Percentiles rank a stretch among this genome's conserved stretches.
Evolutionary conservation across 2,888 invertebrate species (phyloP).

Genomic region (Villa cingulata): DNA sequence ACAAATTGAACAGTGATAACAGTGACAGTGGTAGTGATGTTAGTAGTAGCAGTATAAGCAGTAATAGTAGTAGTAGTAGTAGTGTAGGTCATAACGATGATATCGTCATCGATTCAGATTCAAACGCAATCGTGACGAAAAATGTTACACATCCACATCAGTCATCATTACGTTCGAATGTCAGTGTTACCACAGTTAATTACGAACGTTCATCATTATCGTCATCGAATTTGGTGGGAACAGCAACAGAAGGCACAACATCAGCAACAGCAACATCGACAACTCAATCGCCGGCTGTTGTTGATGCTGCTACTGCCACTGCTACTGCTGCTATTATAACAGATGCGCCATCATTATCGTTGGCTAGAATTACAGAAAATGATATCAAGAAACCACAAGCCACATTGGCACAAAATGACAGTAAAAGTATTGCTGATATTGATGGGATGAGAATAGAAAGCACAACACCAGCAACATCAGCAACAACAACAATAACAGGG

Average conservation of each 20-base stretch:
- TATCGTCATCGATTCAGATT: not conserved
- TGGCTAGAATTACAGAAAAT: conserved; percentile 1
- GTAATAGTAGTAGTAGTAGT: not conserved
- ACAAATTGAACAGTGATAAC: not conserved
- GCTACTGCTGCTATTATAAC: too few species aligned
- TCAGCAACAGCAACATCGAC: not conserved
- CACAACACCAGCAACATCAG: not conserved
- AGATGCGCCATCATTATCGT: not conserved
- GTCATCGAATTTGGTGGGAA: too few species aligned
- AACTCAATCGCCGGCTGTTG: too few species aligned
- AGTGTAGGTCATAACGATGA: not conserved
- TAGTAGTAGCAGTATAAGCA: not conserved
- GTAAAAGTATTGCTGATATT: not conserved
- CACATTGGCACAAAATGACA: not conserved
- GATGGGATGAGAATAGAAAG: not conserved
- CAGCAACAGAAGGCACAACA: not conserved
- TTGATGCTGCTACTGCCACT: too few species aligned
- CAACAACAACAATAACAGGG: not conserved
- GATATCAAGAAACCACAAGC: not conserved
- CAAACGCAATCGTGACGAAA: too few species aligned
- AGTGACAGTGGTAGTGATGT: too few species aligned
- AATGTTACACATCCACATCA: too few species aligned
- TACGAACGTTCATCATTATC: too few species aligned
- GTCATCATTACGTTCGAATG: too few species aligned
- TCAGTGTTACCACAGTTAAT: too few species aligned